Base-by-base conservation (phyloP, 2,797 vertebrate genomes). In the Pseudochirops corinnae region DNA sequence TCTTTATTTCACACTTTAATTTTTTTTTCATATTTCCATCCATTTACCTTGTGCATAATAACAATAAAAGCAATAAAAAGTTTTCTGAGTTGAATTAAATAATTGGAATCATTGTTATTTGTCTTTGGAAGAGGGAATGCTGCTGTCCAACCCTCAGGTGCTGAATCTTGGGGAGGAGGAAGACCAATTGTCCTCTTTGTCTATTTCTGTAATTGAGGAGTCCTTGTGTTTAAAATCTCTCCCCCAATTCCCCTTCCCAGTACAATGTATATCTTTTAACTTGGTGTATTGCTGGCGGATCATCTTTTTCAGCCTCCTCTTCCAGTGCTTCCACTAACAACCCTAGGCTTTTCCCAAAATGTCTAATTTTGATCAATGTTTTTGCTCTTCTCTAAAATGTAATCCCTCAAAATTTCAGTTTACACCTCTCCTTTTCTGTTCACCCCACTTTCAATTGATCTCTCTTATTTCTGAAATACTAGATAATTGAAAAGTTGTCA, bases 311-410 rank as follows among this genome's bases (percentile, higher is more conserved):
- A 56, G 74, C 56, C 93, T 92, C 55, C 39, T 52, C 28, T 21
- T 92, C 24, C 31, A 33, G 1, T 29, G 14, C 7, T 3, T 46
- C 56, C 29, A 92, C 55, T 53, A 28, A 53, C 58, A 74, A 67
- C 14, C 87, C 91, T 92, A n/a, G 7, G 31, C 31, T 50, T 90
- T 91, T 95, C 82, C 55, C 46, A 33, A 60, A 56, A 18, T 33
- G 93, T 55, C 39, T 96, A 33, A 21, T 33, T 74, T 93, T 24
- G 56, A 26, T 46, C n/a, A 39, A 57, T 56, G 33, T 13, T 67
- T 97, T 93, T 91, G 87, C 29, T 93, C 52, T 56, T 56, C 58
- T 50, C 62, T 3, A 7, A 94, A 93, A 92, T 56, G n/a, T 91
- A 55, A 46, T 29, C 96, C 39, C 91, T 94, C 91, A 55, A 62